Conservation (phyloP, 2,888 invertebrate genomes). For the Thymelicus acteon region DNA sequence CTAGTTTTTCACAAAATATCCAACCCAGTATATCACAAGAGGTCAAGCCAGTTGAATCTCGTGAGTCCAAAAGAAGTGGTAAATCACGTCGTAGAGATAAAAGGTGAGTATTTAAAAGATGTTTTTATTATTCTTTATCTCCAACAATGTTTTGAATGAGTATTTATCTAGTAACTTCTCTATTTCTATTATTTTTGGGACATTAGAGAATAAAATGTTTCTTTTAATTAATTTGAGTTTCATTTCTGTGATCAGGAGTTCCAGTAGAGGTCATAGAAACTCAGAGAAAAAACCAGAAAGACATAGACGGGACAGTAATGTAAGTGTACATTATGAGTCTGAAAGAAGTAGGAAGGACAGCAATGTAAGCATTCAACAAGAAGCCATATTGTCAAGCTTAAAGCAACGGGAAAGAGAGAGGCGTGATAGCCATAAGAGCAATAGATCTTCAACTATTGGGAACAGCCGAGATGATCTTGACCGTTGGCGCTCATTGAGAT, state of each 20-base stretch:
- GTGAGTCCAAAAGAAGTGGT: conserved; percentile 69
- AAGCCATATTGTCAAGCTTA: conserved; percentile 57
- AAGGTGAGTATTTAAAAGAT: conserved; percentile 55
- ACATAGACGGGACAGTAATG: conserved; percentile 71
- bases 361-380: conserved; percentile 72
- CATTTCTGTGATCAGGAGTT: conserved; percentile 59
- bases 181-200: no score
- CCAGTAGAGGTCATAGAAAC: conserved; percentile 74
- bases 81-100: conserved; percentile 70
- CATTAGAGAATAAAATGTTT: no score
- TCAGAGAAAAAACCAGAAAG: conserved; percentile 69
- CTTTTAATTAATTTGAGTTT: not conserved
- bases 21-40: conserved; percentile 62
- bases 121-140: not conserved
- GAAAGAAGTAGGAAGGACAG: conserved; percentile 70
- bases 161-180: no score
- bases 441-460: conserved; percentile 76
- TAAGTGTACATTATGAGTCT: conserved; percentile 66
- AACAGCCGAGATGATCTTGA: conserved; percentile 79
- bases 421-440: conserved; percentile 75
- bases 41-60: conserved; percentile 59
- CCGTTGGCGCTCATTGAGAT: conserved; percentile 76
- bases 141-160: no score
- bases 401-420: conserved; percentile 70
- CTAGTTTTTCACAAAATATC: conserved; percentile 66